phyloP scores from a whole-genome alignment of 30 jellyfish, hydroid and myxozoan genomes.

The Aurelia aurita complex sp. Pacific region DNA sequence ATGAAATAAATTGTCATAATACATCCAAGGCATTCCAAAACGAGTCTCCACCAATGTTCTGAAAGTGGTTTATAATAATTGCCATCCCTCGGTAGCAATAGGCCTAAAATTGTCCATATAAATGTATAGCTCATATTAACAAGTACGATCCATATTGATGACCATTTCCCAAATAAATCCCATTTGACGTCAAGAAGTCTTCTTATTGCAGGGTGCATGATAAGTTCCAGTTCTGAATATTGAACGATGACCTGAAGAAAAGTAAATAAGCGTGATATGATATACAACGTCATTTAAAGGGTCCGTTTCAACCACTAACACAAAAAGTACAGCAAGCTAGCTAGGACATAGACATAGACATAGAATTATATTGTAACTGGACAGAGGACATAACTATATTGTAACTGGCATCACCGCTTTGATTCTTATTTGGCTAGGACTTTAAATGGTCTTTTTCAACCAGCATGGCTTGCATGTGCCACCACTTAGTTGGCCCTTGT shows the following conservation, averaged over 20 bases:
- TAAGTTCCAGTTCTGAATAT: slow-evolving; percentile 85
- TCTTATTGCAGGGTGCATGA: slow-evolving; percentile 98
- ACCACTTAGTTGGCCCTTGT: too few relatives aligned
- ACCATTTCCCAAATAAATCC: slow-evolving; percentile 93
- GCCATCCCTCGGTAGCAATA: slow-evolving; percentile 90
- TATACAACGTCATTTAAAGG: too few relatives aligned
- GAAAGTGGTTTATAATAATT: slow-evolving; percentile 86
- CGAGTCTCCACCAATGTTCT: slow-evolving; percentile 90
- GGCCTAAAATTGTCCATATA: slow-evolving; percentile 93
- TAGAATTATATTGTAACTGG: too few relatives aligned
- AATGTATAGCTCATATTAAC: slow-evolving; percentile 84
- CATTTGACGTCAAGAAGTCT: slow-evolving; percentile 87
- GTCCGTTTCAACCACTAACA: too few relatives aligned
- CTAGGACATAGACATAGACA: too few relatives aligned
- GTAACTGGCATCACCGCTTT: too few relatives aligned
- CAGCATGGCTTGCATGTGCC: too few relatives aligned
- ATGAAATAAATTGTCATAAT: slow-evolving; percentile 89
- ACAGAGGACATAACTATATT: too few relatives aligned
- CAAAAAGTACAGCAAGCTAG: too few relatives aligned
- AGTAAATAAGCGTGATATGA: too few relatives aligned
- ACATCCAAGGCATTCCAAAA: slow-evolving; percentile 90
- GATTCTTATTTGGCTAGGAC: too few relatives aligned
- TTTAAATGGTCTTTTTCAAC: too few relatives aligned
- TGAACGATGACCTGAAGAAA: slow-evolving; percentile 76
- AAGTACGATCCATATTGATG: slow-evolving; percentile 73